phyloP scores from a whole-genome alignment of 2,888 invertebrate genomes.

The Lithophane ornitopus region DNA sequence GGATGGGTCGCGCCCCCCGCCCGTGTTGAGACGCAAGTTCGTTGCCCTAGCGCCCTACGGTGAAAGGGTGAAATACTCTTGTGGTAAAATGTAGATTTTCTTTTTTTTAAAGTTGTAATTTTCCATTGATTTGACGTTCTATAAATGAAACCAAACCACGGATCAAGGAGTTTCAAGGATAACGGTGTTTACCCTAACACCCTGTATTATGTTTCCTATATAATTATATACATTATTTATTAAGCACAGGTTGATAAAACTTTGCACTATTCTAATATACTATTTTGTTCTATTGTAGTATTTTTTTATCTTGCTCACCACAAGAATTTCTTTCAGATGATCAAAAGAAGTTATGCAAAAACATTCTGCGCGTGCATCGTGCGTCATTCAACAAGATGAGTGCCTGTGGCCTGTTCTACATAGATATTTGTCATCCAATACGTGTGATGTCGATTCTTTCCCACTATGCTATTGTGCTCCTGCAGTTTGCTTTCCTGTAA shows the following conservation, averaged over 20 bases:
- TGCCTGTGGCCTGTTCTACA: slow-evolving; percentile 27
- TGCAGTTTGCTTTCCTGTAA: slow-evolving; percentile 30
- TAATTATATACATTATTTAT: not conserved
- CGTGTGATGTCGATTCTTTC: not conserved
- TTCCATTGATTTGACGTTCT: too few species aligned
- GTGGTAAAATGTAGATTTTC: too few species aligned
- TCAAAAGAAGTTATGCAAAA: slow-evolving; percentile 29
- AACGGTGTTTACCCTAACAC: too few species aligned
- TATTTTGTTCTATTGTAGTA: not conserved
- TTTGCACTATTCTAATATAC: not conserved
- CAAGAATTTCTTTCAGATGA: not conserved
- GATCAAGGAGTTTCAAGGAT: too few species aligned
- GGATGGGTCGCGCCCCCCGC: too few species aligned
- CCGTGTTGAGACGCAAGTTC: too few species aligned
- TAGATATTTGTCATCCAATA: slow-evolving; percentile 23
- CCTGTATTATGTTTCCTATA: not conserved
- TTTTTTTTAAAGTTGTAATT: too few species aligned
- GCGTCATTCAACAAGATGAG: slow-evolving; percentile 39
- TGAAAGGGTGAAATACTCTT: too few species aligned
- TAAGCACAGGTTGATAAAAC: not conserved
- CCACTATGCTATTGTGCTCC: slow-evolving; percentile 12
- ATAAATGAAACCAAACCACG: too few species aligned
- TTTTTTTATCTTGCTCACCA: not conserved
- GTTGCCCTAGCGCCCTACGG: too few species aligned
- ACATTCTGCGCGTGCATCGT: slow-evolving; percentile 15